phyloP scores from a whole-genome alignment of 2,888 invertebrate genomes.

The Lasius platythorax region DNA sequence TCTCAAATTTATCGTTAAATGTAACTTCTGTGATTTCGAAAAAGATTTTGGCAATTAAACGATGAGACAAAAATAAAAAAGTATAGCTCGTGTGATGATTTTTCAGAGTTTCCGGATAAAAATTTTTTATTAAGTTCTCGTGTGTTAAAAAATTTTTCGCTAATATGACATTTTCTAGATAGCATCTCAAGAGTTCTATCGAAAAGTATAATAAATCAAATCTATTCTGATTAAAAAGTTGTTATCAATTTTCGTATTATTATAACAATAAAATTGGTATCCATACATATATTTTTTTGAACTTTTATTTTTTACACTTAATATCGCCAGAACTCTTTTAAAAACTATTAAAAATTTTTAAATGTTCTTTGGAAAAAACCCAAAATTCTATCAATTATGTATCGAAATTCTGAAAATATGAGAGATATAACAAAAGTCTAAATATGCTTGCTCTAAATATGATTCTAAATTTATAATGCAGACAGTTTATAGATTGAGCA shows the following conservation, averaged over 20 bases:
- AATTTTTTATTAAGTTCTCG: not conserved
- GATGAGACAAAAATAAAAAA: not conserved
- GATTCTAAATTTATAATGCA: not conserved
- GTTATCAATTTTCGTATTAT: not conserved
- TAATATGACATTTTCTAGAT: too few species aligned
- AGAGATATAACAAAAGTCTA: too few species aligned
- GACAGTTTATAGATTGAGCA: not conserved
- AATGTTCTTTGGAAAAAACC: too few species aligned
- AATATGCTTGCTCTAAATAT: not conserved
- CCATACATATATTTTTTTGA: not conserved
- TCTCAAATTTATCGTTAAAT: not conserved
- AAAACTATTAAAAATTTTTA: too few species aligned
- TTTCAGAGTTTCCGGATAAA: not conserved
- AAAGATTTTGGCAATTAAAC: not conserved
- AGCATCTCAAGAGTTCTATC: not conserved
- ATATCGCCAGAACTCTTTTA: too few species aligned
- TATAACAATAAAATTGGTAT: not conserved
- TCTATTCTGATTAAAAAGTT: not conserved
- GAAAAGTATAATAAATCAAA: not conserved
- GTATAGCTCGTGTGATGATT: not conserved
- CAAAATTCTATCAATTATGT: too few species aligned
- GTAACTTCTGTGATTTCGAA: not conserved
- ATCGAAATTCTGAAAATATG: too few species aligned
- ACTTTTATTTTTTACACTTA: not conserved
- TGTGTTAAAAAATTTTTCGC: not conserved